Evolutionary conservation across 2,888 invertebrate species (phyloP).

Genomic region (Habrosyne pyritoides): DNA sequence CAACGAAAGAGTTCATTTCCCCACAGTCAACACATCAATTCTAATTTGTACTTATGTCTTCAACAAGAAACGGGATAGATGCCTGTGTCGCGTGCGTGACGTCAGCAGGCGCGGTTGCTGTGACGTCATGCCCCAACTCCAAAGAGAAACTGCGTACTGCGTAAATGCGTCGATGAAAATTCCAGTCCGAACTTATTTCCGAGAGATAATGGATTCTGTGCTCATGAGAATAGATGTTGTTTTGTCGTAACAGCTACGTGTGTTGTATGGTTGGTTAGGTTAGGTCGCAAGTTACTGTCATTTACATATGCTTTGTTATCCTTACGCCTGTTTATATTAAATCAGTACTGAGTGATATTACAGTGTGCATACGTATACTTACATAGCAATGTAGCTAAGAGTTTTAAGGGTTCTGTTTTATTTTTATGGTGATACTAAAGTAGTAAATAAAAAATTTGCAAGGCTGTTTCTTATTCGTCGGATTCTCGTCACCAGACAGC

Average conservation of each 20-base stretch:
- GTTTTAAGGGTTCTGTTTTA: neutral
- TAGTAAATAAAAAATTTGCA: neutral
- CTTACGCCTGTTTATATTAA: neutral
- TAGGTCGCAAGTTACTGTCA: neutral
- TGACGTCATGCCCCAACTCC: conserved; percentile 45
- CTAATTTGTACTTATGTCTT: neutral
- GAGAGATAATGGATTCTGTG: neutral
- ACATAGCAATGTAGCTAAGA: neutral
- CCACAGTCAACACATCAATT: neutral
- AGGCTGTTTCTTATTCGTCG: neutral
- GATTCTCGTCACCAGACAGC: no score
- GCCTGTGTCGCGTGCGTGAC: conserved; percentile 17
- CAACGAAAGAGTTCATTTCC: neutral
- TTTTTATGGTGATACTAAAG: neutral
- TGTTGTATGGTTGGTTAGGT: conserved; percentile 4
- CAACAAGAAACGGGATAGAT: neutral
- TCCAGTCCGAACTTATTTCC: neutral
- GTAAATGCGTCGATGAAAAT: conserved; percentile 43
- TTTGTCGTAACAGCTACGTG: neutral
- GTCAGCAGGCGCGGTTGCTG: conserved; percentile 39
- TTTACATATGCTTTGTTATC: neutral
- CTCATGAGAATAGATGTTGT: neutral
- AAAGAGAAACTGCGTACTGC: conserved; percentile 42
- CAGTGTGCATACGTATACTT: no score
- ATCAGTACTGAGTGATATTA: neutral